These are phyloP conservation scores for Drosophila kohkoa DNA, from an alignment of 1,140 invertebrate species.

Conservation along the genomic window DNA sequence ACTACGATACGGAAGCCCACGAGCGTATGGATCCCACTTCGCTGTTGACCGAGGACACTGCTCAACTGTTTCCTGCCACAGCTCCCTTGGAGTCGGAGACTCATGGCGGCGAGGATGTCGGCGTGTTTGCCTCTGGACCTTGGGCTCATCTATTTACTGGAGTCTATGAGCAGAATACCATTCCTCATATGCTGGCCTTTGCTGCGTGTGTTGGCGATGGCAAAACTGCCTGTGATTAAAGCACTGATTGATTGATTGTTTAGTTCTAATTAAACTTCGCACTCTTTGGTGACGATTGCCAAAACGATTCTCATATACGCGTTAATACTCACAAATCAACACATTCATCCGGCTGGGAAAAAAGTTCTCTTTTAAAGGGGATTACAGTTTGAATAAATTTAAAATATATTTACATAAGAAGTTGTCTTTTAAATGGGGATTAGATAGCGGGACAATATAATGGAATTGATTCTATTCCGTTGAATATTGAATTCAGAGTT, in stretches of 20 bases:
- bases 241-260: slow-evolving; percentile 26
- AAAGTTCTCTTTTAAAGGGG: not conserved
- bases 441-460: too few species aligned
- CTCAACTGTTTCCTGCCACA: slow-evolving; percentile 85
- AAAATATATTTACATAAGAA: slow-evolving; percentile 2
- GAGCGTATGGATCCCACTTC: slow-evolving; percentile 69
- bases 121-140: slow-evolving; percentile 88
- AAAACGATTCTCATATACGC: slow-evolving; percentile 57
- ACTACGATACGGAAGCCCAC: slow-evolving; percentile 60
- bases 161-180: slow-evolving; percentile 91
- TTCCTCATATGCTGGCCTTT: slow-evolving; percentile 91
- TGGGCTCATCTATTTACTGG: slow-evolving; percentile 90
- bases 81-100: slow-evolving; percentile 87
- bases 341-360: not conserved
- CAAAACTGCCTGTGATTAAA: slow-evolving; percentile 66
- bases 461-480: too few species aligned
- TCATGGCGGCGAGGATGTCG: slow-evolving; percentile 90
- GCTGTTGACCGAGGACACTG: slow-evolving; percentile 15
- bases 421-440: not conserved
- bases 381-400: not conserved
- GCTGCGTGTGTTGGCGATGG: slow-evolving; percentile 87
- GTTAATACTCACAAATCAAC: slow-evolving; percentile 55
- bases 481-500: too few species aligned
- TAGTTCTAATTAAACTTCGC: slow-evolving; percentile 28
- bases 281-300: slow-evolving; percentile 7